Percentiles rank a stretch among this genome's conserved stretches.
Conservation (phyloP, 2,888 invertebrate species). For the Gerris lacustris region DNA sequence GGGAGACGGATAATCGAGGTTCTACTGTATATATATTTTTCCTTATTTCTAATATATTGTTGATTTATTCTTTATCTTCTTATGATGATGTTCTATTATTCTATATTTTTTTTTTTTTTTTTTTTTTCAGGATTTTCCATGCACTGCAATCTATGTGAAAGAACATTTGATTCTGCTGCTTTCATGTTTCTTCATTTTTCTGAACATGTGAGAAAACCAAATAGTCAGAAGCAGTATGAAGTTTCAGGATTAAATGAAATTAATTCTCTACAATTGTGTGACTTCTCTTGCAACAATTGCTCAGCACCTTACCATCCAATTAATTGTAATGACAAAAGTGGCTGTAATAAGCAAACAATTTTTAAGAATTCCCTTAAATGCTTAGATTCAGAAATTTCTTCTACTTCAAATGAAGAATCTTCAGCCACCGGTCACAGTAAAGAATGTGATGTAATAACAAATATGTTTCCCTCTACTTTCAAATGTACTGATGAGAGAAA, state of each 20-base stretch:
- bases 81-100: no score
- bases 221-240: background rate
- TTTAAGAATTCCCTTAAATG: background rate
- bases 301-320: no score
- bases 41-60: no score
- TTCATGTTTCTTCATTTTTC: background rate
- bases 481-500: background rate
- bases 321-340: no score
- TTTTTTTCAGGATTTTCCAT: background rate
- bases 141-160: background rate
- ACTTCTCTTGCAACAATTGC: background rate
- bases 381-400: background rate
- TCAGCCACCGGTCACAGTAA: background rate
- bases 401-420: background rate
- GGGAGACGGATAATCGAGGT: no score
- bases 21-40: no score
- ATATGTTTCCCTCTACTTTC: background rate
- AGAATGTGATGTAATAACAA: background rate
- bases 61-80: no score
- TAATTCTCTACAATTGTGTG: background rate
- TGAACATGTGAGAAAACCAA: background rate
- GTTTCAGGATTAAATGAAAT: background rate
- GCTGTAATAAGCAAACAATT: no score
- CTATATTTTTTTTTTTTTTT: no score
- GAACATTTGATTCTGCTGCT: background rate